Base-by-base conservation (phyloP, 2,113 vertebrate genomes). In the Psittacus erithacus region DNA sequence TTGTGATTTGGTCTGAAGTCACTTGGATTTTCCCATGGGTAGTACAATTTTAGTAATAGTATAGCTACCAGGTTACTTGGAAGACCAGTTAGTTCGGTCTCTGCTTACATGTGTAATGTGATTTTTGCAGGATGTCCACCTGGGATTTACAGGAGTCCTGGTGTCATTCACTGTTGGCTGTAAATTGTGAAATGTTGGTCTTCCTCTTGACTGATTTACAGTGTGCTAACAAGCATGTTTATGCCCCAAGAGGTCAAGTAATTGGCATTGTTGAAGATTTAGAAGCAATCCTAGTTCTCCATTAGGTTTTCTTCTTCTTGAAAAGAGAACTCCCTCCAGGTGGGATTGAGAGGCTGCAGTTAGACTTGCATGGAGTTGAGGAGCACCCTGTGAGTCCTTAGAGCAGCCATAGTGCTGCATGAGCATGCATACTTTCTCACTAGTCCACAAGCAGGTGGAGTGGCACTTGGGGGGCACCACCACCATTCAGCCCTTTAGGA, bases 401-500 rank as follows among this genome's bases (percentile, higher is more conserved):
- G 70, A 29, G 19, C 3, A 22, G 35, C 28, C 4, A 0, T 2
- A 13, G 41, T 4, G 18, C 49, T n/a, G 55, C 22, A 14, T 2
- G 4, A 55, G 14, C 6, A 0, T 2, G 29, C 9, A 4, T 22
- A 6, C 41, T 79, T 38, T 74, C 41, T 38, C 53, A 1, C 33
- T 13, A 24, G 9, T 60, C 28, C 78, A 27, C 0, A 0, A 17
- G 13, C 39, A 43, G 31, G 10, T 43, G 47, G 53, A 53, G 44
- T 31, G 6, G 9, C 15, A 18, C 17, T 35, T 46, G 25, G 1
- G 5, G 57, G 25, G 29, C 3, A 0, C 20, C 0, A 0, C 27
- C 23, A 10, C 41, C 3, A 0, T 13, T 41, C 25, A 82, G 16
- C 38, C 25, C 35, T 57, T n/a, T 28, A 20, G 29, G 41, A n/a